Conservation (phyloP, 2,888 invertebrate species). For the Polydrusus tereticollis region DNA sequence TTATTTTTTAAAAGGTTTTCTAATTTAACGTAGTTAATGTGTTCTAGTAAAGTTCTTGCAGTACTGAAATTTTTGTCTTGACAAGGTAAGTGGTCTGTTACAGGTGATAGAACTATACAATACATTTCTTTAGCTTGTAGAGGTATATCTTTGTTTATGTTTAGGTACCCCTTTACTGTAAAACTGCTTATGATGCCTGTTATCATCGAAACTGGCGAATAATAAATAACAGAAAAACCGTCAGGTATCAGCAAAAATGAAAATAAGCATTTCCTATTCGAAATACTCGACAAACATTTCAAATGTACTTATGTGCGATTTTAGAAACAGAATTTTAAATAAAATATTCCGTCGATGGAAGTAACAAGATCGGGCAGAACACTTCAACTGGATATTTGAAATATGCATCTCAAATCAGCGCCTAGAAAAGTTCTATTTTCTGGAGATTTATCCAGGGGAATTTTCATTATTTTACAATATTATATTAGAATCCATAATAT, state of each 20-base stretch:
- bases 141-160: too few relatives aligned
- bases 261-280: not conserved
- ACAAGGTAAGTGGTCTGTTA: too few relatives aligned
- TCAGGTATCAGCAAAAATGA: too few relatives aligned
- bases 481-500: not conserved
- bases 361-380: conserved; percentile 50
- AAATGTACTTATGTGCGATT: conserved; percentile 32
- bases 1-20: too few relatives aligned
- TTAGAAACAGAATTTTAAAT: conserved; percentile 50
- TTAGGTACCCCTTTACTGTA: too few relatives aligned
- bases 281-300: conserved; percentile 31
- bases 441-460: conserved; percentile 12
- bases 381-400: conserved; percentile 50
- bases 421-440: conserved; percentile 32
- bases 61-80: too few relatives aligned
- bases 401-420: conserved; percentile 48
- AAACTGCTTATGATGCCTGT: too few relatives aligned
- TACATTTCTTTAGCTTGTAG: too few relatives aligned
- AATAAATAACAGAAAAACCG: not conserved
- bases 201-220: not conserved
- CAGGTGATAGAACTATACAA: too few relatives aligned
- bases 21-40: too few relatives aligned
- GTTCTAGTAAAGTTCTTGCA: too few relatives aligned
- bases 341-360: conserved; percentile 49
- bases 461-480: conserved; percentile 15